Evolutionary conservation across 1,140 invertebrate species (phyloP).

Genomic region (Cyclina sinensis): DNA sequence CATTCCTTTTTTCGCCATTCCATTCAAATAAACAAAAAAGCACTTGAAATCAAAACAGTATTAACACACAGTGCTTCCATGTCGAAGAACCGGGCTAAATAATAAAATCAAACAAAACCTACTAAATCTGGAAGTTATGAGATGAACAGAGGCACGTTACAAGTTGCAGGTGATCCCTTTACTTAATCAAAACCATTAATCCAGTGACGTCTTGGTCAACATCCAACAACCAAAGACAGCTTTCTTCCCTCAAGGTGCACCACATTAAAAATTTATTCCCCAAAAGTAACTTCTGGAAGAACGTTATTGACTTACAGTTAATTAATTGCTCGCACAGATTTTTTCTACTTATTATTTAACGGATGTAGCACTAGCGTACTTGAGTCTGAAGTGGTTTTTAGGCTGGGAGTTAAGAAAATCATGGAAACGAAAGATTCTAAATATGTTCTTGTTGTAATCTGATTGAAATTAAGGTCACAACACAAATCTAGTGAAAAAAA

Average conservation of each 20-base stretch:
- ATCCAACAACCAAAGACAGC: neutral
- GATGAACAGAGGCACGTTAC: neutral
- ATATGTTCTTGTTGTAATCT: neutral
- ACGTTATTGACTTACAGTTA: constrained; percentile 8
- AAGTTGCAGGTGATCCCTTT: neutral
- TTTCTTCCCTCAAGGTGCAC: neutral
- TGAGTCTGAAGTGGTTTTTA: neutral
- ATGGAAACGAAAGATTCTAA: neutral
- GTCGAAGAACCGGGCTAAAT: no score
- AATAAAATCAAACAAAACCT: no score
- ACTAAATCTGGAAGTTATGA: neutral
- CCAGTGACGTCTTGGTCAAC: neutral
- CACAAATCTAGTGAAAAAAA: no score
- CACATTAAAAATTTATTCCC: constrained; percentile 15
- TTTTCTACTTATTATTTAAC: neutral
- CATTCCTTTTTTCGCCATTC: no score
- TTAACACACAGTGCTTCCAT: no score
- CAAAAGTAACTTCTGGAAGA: neutral
- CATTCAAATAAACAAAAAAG: no score
- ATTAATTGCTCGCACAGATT: neutral
- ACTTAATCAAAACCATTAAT: neutral
- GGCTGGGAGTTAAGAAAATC: neutral
- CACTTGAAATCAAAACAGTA: no score
- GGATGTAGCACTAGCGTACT: neutral
- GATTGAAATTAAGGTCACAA: neutral